Evolutionary conservation across 2,113 vertebrate species (phyloP).

Genomic region (Dissostichus mawsoni): DNA sequence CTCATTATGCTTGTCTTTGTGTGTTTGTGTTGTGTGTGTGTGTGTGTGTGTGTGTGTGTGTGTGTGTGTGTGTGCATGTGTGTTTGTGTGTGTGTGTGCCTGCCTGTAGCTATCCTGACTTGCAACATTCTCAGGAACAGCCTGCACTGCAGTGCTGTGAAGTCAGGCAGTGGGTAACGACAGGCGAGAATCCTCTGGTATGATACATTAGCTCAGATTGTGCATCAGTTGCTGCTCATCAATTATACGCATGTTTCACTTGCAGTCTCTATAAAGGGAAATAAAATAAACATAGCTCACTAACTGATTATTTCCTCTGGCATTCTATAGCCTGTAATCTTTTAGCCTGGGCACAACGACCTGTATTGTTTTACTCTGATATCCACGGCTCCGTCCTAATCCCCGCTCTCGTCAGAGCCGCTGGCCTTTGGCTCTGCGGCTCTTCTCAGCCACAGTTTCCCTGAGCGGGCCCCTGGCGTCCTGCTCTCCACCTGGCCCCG

Average conservation of each 20-base stretch:
- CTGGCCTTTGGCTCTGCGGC: conserved; percentile 63
- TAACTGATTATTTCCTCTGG: conserved; percentile 40
- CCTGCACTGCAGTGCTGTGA: conserved; percentile 56
- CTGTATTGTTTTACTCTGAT: conserved; percentile 42
- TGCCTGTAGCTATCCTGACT: conserved; percentile 64
- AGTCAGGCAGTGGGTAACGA: conserved; percentile 62
- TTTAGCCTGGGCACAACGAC: conserved; percentile 32
- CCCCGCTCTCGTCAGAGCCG: conserved; percentile 43
- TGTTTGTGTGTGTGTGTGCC: conserved; percentile 19
- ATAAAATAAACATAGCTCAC: conserved; percentile 17
- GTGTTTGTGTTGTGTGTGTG: conserved; percentile 23
- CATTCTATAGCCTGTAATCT: conserved; percentile 11
- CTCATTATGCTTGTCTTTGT: neutral
- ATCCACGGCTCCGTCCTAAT: conserved; percentile 36
- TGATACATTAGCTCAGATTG: conserved; percentile 53
- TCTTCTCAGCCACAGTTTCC: conserved; percentile 63
- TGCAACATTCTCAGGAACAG: conserved; percentile 71
- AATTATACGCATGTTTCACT: conserved; percentile 27
- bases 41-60: conserved; percentile 23
- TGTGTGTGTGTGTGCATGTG: conserved; percentile 25
- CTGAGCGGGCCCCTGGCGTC: conserved; percentile 73
- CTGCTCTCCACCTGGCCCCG: conserved; percentile 73
- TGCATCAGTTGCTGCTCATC: conserved; percentile 27
- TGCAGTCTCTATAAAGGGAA: conserved; percentile 1
- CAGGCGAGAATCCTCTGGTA: conserved; percentile 54